phyloP scores from a whole-genome alignment of 1,140 invertebrate genomes.

The Agraylea sexmaculata region DNA sequence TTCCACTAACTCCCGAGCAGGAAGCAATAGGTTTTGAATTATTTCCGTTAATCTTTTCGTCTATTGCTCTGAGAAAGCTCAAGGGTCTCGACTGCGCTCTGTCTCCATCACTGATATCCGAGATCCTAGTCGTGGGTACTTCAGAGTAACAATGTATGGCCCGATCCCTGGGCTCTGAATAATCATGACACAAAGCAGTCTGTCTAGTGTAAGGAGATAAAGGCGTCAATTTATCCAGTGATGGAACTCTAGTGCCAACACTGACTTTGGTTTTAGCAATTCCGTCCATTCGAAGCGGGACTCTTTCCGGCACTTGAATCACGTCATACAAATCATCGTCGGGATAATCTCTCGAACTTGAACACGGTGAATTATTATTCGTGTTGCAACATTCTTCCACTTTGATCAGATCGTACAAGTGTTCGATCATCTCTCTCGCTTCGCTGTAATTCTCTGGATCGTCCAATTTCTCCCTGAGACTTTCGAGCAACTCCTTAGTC shows the following conservation, averaged over 20 bases:
- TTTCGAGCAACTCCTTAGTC: conserved; percentile 58
- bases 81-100: conserved; percentile 29
- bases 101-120: conserved; percentile 28
- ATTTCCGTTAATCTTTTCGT: conserved; percentile 23
- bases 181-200: conserved; percentile 50
- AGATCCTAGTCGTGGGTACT: conserved; percentile 37
- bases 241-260: conserved; percentile 48
- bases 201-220: conserved; percentile 38
- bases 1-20: no score
- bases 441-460: conserved; percentile 61
- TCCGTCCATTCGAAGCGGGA: conserved; percentile 28
- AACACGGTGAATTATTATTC: conserved; percentile 31
- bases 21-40: conserved; percentile 17
- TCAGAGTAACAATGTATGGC: conserved; percentile 61
- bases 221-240: conserved; percentile 46
- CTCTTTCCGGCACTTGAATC: conserved; percentile 37
- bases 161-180: conserved; percentile 57
- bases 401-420: conserved; percentile 65
- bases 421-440: conserved; percentile 65
- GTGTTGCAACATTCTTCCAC: conserved; percentile 58
- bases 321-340: conserved; percentile 47
- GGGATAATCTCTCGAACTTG: conserved; percentile 16
- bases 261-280: conserved; percentile 40
- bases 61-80: conserved; percentile 29
- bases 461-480: conserved; percentile 53